A percentile compares a stretch with the other conserved stretches of the same genome.
phyloP scores from a whole-genome alignment of 2,113 vertebrate species.

The Geococcyx californianus region DNA sequence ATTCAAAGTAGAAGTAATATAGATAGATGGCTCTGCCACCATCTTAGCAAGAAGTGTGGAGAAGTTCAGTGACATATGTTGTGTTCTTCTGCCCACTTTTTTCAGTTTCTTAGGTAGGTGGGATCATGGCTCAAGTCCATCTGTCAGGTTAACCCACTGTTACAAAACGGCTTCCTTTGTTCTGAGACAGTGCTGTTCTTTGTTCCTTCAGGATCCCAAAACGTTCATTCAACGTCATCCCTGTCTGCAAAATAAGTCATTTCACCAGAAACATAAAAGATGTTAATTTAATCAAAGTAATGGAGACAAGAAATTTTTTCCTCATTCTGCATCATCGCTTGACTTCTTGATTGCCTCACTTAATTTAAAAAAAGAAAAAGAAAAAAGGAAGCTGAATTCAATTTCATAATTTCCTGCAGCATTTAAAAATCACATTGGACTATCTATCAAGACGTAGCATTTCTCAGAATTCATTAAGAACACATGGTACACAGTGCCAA shows the following conservation, averaged over 20 bases:
- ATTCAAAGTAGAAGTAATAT: slow-evolving; percentile 66
- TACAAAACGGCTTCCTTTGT: slow-evolving; percentile 91
- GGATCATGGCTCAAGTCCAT: slow-evolving; percentile 27
- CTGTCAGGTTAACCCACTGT: slow-evolving; percentile 81
- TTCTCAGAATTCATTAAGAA: background rate
- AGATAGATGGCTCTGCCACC: slow-evolving; percentile 60
- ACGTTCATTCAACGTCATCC: slow-evolving; percentile 92
- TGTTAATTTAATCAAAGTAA: background rate
- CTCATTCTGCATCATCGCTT: background rate
- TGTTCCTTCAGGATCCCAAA: slow-evolving; percentile 94
- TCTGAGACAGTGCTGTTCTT: slow-evolving; percentile 79
- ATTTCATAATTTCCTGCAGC: background rate
- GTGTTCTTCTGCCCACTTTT: slow-evolving; percentile 44
- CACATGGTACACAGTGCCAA: background rate
- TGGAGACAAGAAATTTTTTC: background rate
- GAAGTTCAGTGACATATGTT: slow-evolving; percentile 56
- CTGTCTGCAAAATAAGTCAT: slow-evolving; percentile 78
- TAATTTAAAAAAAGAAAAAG: background rate
- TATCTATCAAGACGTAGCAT: background rate
- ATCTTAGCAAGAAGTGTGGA: slow-evolving; percentile 67
- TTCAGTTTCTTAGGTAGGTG: slow-evolving; percentile 34
- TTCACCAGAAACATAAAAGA: background rate
- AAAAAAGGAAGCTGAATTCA: background rate
- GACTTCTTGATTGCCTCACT: background rate
- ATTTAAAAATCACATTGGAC: background rate